Evolutionary conservation across 2,888 invertebrate genomes (phyloP).

Genomic region (Malthinus flaveolus): DNA sequence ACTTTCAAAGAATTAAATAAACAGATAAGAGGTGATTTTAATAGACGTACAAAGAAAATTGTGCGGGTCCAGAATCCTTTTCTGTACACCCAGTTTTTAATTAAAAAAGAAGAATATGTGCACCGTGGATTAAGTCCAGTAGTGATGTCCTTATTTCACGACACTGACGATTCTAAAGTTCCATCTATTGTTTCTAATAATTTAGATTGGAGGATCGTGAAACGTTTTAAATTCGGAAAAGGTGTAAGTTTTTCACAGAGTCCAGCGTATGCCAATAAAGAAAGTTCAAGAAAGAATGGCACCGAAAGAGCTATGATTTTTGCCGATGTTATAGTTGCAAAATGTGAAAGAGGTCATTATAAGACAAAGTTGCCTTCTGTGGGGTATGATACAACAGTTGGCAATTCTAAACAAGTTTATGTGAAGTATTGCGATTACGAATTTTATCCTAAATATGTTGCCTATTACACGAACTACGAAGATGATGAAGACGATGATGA

Average conservation of each 20-base stretch:
- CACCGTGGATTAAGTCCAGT: conserved; percentile 21
- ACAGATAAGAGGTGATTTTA: neutral
- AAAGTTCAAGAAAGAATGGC: conserved; percentile 36
- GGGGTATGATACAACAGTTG: conserved; percentile 44
- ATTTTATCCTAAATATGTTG: conserved; percentile 49
- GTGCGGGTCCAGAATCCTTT: conserved; percentile 36
- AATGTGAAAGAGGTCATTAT: conserved; percentile 22
- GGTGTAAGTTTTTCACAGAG: conserved; percentile 45
- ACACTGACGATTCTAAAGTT: conserved; percentile 38
- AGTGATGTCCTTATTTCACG: conserved; percentile 38
- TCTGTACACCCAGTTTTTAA: conserved; percentile 38
- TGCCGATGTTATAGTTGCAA: conserved; percentile 42
- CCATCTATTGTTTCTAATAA: conserved; percentile 41
- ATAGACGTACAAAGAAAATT: neutral
- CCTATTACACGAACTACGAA: no score
- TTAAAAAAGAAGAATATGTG: conserved; percentile 40
- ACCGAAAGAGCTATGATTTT: conserved; percentile 42
- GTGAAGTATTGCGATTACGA: conserved; percentile 50
- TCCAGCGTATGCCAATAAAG: conserved; percentile 38
- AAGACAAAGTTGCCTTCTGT: conserved; percentile 33
- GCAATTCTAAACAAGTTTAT: conserved; percentile 39
- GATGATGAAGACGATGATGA: no score
- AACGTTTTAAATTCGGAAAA: conserved; percentile 39
- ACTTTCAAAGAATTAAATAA: neutral
- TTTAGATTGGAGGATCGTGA: conserved; percentile 43